Evolutionary conservation across 2,888 invertebrate species (phyloP), one percentile per base, ranked within the genome.

Genomic region (Lasioglossum zephyrum): DNA sequence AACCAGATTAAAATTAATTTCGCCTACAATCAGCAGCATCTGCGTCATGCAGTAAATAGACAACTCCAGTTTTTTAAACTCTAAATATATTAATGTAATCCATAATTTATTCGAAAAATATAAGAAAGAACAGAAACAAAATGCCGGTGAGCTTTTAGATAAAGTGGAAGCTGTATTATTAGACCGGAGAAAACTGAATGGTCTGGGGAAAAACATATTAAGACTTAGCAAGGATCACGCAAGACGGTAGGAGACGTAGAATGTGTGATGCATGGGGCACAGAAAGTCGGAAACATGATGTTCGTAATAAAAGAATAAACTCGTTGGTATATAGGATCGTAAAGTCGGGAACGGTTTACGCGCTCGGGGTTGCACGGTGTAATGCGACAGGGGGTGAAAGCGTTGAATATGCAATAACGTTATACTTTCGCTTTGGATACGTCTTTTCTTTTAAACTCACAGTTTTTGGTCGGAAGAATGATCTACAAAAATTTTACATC

Each of bases 241-340:
- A 77, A 79, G 85, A 86, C 86, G 75, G 53, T 79, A 87, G 80
- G 84, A 88, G 89, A 90, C 89, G 73, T 81, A 87, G 89, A 87
- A 83, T 81, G 89, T 72, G 77, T 69, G 86, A 85, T 85, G 81
- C 73, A 79, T 80, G 77, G 39, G 79, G 69, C 75, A 72, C 77
- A 82, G 82, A 39, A 70, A 79, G 84, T 84, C 63, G 80, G 91
- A 76, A 88, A 82, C 88, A 84, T 75, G 91, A 91, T 93, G 93
- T 93, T 92, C 87, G 93, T 91, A 93, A 92, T 94, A 94, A 94
- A 94, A 94, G 91, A 93, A 94, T 93, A 93, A 94, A 92, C 90
- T 92, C 89, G 88, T 88, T 74, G 88, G 89, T 92, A 93, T 93
- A 93, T 91, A 91, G 91, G 91, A 92, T 94, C 94, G 93, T 94